Evolutionary conservation across 2,797 vertebrate genomes (phyloP).

Genomic region (Tarsius wallacei): DNA sequence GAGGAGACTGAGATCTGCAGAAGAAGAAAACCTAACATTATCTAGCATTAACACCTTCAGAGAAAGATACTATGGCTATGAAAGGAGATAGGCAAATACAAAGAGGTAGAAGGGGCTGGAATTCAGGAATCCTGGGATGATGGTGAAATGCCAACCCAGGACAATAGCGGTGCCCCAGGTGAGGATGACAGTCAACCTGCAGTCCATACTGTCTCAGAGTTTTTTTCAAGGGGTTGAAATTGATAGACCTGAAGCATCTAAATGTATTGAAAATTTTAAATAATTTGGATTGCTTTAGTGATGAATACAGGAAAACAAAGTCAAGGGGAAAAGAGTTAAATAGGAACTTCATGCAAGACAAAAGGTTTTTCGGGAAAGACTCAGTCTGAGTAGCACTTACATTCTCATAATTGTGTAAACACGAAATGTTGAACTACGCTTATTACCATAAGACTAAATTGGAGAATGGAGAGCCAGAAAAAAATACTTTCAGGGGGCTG

Average conservation of each 20-base stretch:
- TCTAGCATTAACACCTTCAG: background rate
- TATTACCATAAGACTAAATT: background rate
- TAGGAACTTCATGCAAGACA: background rate
- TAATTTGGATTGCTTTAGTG: background rate
- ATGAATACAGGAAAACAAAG: background rate
- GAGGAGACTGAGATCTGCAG: background rate
- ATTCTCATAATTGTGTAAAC: background rate
- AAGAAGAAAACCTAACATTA: background rate
- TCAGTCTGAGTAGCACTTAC: background rate
- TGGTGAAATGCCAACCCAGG: too few relatives aligned
- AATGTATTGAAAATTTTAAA: background rate
- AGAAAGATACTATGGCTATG: background rate
- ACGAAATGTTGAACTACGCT: background rate
- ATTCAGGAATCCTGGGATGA: background rate
- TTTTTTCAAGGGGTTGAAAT: background rate
- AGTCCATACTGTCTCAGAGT: background rate
- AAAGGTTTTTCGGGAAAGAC: background rate
- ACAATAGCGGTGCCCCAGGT: background rate
- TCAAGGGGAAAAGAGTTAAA: background rate
- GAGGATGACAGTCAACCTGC: background rate
- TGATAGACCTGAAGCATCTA: background rate
- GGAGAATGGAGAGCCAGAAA: too few relatives aligned
- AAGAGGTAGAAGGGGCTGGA: too few relatives aligned
- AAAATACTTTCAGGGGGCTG: background rate
- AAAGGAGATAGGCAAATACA: background rate